Evolutionary conservation across 2,888 invertebrate genomes (phyloP), one percentile per base, ranked within the genome.

Genomic region (Lobophora halterata): DNA sequence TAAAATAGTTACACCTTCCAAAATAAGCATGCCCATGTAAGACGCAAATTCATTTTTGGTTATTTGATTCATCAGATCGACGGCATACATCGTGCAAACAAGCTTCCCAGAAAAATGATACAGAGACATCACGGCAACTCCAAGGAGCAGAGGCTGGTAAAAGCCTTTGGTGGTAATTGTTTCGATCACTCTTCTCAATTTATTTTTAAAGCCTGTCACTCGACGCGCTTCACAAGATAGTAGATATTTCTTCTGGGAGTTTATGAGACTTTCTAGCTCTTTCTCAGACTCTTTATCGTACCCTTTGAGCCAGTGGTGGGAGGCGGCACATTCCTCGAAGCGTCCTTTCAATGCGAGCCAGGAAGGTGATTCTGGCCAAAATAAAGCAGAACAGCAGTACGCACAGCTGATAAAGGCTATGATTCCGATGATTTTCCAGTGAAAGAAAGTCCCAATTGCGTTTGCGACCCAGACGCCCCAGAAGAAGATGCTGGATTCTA

Each of bases 1-100:
- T 1, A 70, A 43, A 23, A 79, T 68, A n/a, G 76, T 78, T 1
- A 77, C 61, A 2, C 71, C 78, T 23, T 79, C 79, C 29, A 79
- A 54, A 28, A 79, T 64, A 5, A 79, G 53, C 79, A 79, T 79
- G 2, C 67, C 72, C 2, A 54, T 65, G 8, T 72, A 77, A 0
- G 75, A 72, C 0, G 68, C 60, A 1, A 51, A 44, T 39, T 77
- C 71, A 11, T 61, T 66, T 2, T 49, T 42, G 0, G 75, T 73
- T 13, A 79, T 72, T 46, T 65, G 51, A 7, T 48, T 62, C 8
- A 75, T 63, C 20, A 79, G 55, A 42, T 72, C 71, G 20, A 79
- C 54, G 2, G 72, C 67, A 32, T 73, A 79, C 44, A 74, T 64
- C 16, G 63, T 66, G 29, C 64, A 70, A 2, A 70, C 66, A 28